A percentile compares a stretch with the other conserved stretches of the same genome.
phyloP scores from a whole-genome alignment of 2,888 invertebrate genomes.

The Agrochola litura region DNA sequence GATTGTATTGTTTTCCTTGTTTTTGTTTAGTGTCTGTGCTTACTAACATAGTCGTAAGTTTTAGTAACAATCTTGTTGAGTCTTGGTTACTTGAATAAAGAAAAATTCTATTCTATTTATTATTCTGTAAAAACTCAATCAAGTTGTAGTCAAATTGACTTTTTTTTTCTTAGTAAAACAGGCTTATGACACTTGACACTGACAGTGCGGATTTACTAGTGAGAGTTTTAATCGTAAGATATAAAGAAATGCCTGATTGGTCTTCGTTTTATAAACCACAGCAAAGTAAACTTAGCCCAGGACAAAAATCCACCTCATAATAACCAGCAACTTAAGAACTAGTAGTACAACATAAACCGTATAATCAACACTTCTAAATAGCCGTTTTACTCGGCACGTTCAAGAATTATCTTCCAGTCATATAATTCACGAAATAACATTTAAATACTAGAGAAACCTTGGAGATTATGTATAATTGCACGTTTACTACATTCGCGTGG shows the following conservation, averaged over 20 bases:
- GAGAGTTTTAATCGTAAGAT: too few relatives aligned
- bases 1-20: too few relatives aligned
- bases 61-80: too few relatives aligned
- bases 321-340: background rate
- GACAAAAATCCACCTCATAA: slow-evolving; percentile 2
- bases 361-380: slow-evolving; percentile 32
- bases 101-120: too few relatives aligned
- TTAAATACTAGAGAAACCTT: slow-evolving; percentile 55
- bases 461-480: slow-evolving; percentile 47
- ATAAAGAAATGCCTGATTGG: too few relatives aligned
- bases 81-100: too few relatives aligned
- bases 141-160: too few relatives aligned
- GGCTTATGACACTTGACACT: background rate
- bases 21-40: too few relatives aligned
- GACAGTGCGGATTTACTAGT: background rate
- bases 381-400: slow-evolving; percentile 9
- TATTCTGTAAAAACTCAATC: too few relatives aligned
- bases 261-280: background rate
- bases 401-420: slow-evolving; percentile 14
- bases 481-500: slow-evolving; percentile 6
- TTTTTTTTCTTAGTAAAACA: too few relatives aligned
- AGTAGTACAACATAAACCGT: background rate
- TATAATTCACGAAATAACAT: slow-evolving; percentile 54
- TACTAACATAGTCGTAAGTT: too few relatives aligned
- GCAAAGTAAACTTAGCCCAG: too few relatives aligned